Conservation (phyloP, 2,888 invertebrate species). For the Lasioglossum lativentre region DNA sequence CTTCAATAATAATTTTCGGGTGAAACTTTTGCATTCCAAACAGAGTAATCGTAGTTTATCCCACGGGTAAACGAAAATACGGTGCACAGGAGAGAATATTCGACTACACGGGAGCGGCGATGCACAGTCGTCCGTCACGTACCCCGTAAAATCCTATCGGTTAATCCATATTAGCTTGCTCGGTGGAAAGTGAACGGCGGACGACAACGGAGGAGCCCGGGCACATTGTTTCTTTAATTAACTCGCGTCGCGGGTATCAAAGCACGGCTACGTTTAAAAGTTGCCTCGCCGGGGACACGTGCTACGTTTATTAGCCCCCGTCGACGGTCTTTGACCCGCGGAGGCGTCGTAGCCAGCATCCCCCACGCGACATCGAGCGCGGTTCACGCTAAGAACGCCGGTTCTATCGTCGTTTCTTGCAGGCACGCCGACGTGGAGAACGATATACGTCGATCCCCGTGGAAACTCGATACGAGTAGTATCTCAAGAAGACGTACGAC, state of each 20-base stretch:
- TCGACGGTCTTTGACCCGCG: slow-evolving; percentile 67
- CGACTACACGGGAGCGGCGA: slow-evolving; percentile 15
- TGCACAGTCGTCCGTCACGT: slow-evolving; percentile 11
- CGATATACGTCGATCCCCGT: slow-evolving; percentile 66
- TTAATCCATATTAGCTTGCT: slow-evolving; percentile 22
- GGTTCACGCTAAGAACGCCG: slow-evolving; percentile 36
- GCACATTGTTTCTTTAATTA: slow-evolving; percentile 65
- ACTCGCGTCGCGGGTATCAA: slow-evolving; percentile 49
- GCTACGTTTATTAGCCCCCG: slow-evolving; percentile 68
- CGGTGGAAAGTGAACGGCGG: neutral
- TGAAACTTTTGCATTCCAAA: neutral
- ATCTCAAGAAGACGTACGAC: slow-evolving; percentile 77
- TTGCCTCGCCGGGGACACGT: slow-evolving; percentile 48
- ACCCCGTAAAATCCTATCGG: slow-evolving; percentile 37
- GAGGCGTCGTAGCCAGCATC: slow-evolving; percentile 44
- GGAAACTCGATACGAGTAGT: slow-evolving; percentile 77
- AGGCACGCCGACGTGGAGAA: slow-evolving; percentile 54
- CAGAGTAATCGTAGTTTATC: neutral
- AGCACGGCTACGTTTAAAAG: slow-evolving; percentile 55
- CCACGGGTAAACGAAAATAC: neutral
- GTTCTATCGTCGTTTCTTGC: slow-evolving; percentile 60
- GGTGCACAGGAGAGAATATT: slow-evolving; percentile 18
- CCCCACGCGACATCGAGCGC: slow-evolving; percentile 27
- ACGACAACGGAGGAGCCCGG: neutral
- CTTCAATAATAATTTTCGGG: neutral